Base-by-base conservation (phyloP, 2,888 invertebrate genomes). In the Pachliopta kotzebuea region DNA sequence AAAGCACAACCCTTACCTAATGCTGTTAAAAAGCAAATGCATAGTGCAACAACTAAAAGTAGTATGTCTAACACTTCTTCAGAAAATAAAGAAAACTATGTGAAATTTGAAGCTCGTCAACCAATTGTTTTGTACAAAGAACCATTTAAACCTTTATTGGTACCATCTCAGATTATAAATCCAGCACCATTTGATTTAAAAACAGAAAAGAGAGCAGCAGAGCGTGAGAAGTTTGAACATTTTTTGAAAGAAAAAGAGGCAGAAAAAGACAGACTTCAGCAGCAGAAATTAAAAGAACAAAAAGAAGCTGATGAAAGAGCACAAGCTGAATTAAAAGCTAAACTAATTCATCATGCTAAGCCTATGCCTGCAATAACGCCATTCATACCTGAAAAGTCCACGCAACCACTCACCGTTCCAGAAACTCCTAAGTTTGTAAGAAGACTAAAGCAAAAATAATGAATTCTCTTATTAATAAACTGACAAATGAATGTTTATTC, bases 1-100 rank as follows among this genome's bases (percentile, higher is more conserved):
- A 95, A 94, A 80, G 96, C 96, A 0, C 93, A 94, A 59, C 95
- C 95, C 0, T 77, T 94, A 18, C 96, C 96, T 0, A 78, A 77
- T n/a, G 83, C 71, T 71, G 88, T 82, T 72, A 93, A 73, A 75
- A 93, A 81, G 79, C 86, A 65, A 63, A 92, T 77, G 84, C 85
- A 71, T 68, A 85, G 49, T 83, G 74, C 63, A 61, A 71, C 74
- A 2, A 64, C 76, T 0, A 86, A 85, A 65, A 76, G 77, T 0
- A 70, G 76, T 62, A 71, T 80, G 0, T 88, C 90, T 6, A 77
- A 80, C 23, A 70, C 83, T 52, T 89, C 88, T 11, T 86, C 85
- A 0, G 89, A 89, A 56, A 88, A 90, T 62, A 91, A 92, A 76
- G 90, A 92, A 65, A 91, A 92, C 55, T 63, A 72, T 66, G 63